Conservation (phyloP, 2,113 vertebrate species). For the Piprites chloris region DNA sequence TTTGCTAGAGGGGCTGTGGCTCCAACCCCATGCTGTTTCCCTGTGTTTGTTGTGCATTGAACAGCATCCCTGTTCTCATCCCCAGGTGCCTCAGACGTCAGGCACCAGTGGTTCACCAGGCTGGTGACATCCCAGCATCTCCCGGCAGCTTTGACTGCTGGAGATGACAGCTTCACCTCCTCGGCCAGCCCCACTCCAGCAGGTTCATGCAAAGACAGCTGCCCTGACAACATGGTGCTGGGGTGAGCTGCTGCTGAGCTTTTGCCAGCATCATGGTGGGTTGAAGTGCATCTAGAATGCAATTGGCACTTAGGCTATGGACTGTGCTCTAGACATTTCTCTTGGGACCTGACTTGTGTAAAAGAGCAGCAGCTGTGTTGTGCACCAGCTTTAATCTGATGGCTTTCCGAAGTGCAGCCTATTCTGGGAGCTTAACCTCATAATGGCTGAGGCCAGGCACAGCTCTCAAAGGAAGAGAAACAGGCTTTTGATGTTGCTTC, state of each 20-base stretch:
- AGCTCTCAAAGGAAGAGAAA: neutral
- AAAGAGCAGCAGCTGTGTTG: neutral
- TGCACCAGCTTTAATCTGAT: neutral
- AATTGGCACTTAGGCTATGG: neutral
- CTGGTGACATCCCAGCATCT: neutral
- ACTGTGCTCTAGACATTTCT: neutral
- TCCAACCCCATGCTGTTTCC: neutral
- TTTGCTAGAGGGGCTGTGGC: neutral
- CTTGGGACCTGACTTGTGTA: neutral
- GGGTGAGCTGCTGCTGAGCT: neutral
- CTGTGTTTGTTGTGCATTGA: fast-evolving
- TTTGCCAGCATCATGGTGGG: neutral
- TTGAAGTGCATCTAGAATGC: neutral
- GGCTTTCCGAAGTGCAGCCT: neutral
- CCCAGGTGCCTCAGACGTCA: neutral
- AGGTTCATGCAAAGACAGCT: neutral
- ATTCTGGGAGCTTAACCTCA: neutral
- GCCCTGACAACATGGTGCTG: neutral
- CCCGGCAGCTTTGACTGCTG: neutral
- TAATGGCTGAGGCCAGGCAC: neutral
- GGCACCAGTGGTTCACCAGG: neutral
- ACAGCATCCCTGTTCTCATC: neutral
- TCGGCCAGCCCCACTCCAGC: neutral
- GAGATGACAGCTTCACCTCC: neutral
- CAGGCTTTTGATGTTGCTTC: neutral